phyloP scores from a whole-genome alignment of 2,113 vertebrate genomes.

The Phainopepla nitens region DNA sequence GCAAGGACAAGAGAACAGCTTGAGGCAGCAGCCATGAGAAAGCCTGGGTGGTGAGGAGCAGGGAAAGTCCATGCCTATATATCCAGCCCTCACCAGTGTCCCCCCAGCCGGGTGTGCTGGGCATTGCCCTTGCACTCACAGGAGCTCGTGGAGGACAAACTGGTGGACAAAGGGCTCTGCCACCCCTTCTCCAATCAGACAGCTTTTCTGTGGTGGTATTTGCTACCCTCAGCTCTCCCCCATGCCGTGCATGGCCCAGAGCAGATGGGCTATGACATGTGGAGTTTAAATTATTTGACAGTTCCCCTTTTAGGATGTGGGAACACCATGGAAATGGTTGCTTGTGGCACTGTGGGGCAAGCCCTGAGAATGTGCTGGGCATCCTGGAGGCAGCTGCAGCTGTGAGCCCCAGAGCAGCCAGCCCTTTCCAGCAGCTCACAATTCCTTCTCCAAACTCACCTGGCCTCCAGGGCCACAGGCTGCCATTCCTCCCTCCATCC shows the following conservation, averaged over 20 bases:
- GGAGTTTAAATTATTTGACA: neutral
- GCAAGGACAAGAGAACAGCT: neutral
- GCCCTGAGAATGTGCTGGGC: neutral
- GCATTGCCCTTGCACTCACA: neutral
- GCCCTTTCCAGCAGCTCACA: neutral
- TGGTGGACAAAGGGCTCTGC: neutral
- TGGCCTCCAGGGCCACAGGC: neutral
- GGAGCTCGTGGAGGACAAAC: neutral
- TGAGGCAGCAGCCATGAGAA: neutral
- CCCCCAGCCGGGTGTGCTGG: fast-evolving
- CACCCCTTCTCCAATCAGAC: neutral
- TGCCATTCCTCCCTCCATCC: neutral
- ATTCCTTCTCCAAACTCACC: neutral
- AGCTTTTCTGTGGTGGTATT: neutral
- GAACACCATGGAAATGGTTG: neutral
- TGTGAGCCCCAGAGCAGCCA: neutral
- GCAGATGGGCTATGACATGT: neutral
- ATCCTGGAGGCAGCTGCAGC: neutral
- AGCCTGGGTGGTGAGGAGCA: neutral
- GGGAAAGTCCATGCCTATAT: neutral
- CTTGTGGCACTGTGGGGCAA: fast-evolving
- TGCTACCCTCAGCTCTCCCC: neutral
- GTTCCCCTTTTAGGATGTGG: neutral
- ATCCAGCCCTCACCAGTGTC: neutral
- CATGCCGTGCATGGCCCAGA: neutral